A percentile compares a stretch with the other conserved stretches of the same genome.
phyloP scores from a whole-genome alignment of 2,888 invertebrate genomes.

The Synanthedon myopaeformis region DNA sequence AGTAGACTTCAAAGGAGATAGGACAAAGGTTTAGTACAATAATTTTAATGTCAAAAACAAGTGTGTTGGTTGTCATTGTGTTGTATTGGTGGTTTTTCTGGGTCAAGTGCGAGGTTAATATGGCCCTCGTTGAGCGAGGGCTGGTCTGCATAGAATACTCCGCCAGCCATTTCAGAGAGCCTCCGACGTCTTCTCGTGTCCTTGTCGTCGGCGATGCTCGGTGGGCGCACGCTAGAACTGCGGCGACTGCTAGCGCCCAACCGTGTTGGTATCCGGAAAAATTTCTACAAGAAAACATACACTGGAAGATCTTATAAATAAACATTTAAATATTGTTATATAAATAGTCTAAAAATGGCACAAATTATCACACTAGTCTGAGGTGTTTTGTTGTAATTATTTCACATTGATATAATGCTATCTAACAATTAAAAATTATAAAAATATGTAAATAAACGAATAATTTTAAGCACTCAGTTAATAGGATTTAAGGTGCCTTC shows the following conservation, averaged over 20 bases:
- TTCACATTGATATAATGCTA: no score
- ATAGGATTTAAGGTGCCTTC: no score
- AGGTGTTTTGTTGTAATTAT: no score
- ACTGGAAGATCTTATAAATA: no score
- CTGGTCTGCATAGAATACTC: constrained; percentile 59
- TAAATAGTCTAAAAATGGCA: no score
- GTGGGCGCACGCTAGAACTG: constrained; percentile 57
- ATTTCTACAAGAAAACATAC: constrained; percentile 27
- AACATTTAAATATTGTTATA: no score
- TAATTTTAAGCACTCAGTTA: no score
- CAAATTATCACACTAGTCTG: no score
- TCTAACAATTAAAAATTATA: no score
- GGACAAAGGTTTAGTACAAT: not conserved
- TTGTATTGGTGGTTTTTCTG: constrained; percentile 40
- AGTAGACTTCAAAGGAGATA: no score
- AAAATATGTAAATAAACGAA: no score
- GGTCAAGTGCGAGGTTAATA: constrained; percentile 52
- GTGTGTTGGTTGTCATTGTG: constrained; percentile 25
- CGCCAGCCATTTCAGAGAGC: constrained; percentile 59
- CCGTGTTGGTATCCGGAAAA: constrained; percentile 41
- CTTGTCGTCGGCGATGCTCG: constrained; percentile 49
- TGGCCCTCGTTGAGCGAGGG: constrained; percentile 33
- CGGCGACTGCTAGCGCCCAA: constrained; percentile 50
- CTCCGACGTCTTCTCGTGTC: constrained; percentile 55
- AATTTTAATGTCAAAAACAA: constrained; percentile 11